A percentile compares a stretch with the other conserved stretches of the same genome.
Conservation (phyloP, 2,888 invertebrate genomes). For the Congeria kusceri region DNA sequence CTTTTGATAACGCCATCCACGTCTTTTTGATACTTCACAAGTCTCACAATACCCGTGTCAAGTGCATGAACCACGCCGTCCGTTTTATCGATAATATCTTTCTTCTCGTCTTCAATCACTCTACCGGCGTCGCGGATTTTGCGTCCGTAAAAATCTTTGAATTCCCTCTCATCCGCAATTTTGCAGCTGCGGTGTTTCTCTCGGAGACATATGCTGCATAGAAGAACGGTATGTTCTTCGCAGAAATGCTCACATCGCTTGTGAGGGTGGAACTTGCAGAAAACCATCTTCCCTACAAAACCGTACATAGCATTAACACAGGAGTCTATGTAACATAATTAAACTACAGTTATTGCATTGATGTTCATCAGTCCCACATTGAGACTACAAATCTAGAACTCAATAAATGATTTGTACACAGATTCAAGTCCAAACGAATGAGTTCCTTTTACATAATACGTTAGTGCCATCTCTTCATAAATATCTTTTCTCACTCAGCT, state of each 20-base stretch:
- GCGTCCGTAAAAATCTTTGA: conserved; percentile 19
- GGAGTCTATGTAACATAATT: too few species aligned
- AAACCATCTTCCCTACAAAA: conserved; percentile 25
- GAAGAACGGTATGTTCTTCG: conserved; percentile 18
- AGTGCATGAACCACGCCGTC: conserved; percentile 32
- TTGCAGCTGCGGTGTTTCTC: conserved; percentile 35
- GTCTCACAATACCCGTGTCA: conserved; percentile 30
- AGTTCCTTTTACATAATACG: background rate
- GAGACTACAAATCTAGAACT: too few species aligned
- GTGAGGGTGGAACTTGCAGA: conserved; percentile 34
- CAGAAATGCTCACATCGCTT: conserved; percentile 42
- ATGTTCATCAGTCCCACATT: too few species aligned
- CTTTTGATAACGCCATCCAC: conserved; percentile 31
- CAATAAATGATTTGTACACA: too few species aligned
- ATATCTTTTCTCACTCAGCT: too few species aligned
- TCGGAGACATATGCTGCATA: conserved; percentile 38
- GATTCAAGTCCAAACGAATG: too few species aligned
- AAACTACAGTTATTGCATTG: too few species aligned
- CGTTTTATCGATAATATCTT: conserved; percentile 22
- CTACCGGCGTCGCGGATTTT: conserved; percentile 25
- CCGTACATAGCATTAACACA: conserved; percentile 19
- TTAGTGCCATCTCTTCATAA: background rate
- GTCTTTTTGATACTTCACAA: conserved; percentile 22
- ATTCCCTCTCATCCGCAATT: conserved; percentile 28
- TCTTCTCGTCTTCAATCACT: conserved; percentile 27